Base-by-base conservation (phyloP, 2,888 invertebrate species). In the Heliconius charithonia region DNA sequence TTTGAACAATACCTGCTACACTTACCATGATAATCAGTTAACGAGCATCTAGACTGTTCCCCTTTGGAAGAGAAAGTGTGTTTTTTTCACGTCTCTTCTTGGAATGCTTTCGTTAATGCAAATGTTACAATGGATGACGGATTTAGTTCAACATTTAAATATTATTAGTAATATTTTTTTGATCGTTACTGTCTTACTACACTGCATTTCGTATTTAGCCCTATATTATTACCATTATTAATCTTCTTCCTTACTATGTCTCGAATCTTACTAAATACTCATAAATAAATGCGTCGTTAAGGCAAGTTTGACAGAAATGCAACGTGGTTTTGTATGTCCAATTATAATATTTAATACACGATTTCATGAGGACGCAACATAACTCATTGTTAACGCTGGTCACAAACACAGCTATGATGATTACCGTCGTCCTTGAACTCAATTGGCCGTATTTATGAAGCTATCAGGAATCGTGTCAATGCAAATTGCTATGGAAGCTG, bases 371-470 rank as follows among this genome's bases (percentile, higher is more conserved):
- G 93, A 94, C 91, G 90, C 89, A 87, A 88, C 88, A 90, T 91
- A 91, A 90, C 89, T 93, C 91, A 94, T 95, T 95, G 94, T 94
- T 93, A 91, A 93, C 91, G 90, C 93, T 91, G 93, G 92, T 93
- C 94, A 92, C 94, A 93, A 87, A 89, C 90, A 86, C 87, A 87
- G 89, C 84, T 88, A 89, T 91, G 90, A 92, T 91, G 92, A 90
- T 93, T 91, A 92, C 90, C 86, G 85, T 85, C 89, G 94, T 92
- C 94, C 94, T 94, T 94, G 94, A 94, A 94, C 94, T 94, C 92
- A 92, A 95, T 95, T 91, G 91, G 87, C 86, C 89, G 89, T 89
- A 91, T 92, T 93, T 91, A 92, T 91, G 90, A 91, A 91, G 91
- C 91, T 92, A 92, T 91, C 91, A 91, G 93, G 91, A 93, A 90